A percentile compares a stretch with the other conserved stretches of the same genome.
Evolutionary conservation across 2,113 vertebrate species (phyloP).

Genomic region (Mystacornis crossleyi): DNA sequence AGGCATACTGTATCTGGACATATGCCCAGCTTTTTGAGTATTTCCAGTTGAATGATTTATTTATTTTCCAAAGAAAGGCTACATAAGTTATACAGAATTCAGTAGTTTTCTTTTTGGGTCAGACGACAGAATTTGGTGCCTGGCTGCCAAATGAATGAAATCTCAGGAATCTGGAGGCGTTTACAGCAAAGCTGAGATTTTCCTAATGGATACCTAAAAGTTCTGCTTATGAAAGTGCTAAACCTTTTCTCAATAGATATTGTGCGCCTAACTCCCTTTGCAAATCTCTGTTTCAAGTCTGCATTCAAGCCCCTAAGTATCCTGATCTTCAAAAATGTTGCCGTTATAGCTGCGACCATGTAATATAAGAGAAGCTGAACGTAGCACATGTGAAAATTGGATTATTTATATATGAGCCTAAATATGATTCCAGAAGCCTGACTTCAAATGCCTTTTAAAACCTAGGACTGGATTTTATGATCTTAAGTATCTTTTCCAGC

Average conservation of each 20-base stretch:
- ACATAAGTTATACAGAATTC: slow-evolving; percentile 24
- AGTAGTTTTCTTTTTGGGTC: not conserved
- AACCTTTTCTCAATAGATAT: not conserved
- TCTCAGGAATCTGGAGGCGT: slow-evolving; percentile 32
- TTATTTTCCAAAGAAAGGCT: slow-evolving; percentile 62
- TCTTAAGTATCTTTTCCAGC: not conserved
- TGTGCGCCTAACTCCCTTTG: not conserved
- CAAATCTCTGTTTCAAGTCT: not conserved
- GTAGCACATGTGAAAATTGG: not conserved
- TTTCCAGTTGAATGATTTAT: slow-evolving; percentile 66
- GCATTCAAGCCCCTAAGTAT: not conserved
- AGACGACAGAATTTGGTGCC: not conserved
- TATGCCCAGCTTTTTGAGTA: slow-evolving; percentile 49
- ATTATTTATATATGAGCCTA: not conserved
- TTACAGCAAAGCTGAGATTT: slow-evolving; percentile 42
- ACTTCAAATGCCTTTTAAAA: not conserved
- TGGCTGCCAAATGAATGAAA: slow-evolving; percentile 53
- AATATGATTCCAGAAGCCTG: not conserved
- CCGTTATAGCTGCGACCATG: not conserved
- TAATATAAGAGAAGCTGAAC: not conserved
- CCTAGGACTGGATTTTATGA: not conserved
- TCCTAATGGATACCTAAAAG: slow-evolving; percentile 14
- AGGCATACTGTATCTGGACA: slow-evolving; percentile 53
- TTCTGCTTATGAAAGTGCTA: not conserved
- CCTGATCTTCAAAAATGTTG: not conserved